These are phyloP conservation scores for Noctua janthina DNA, from an alignment of 2,888 invertebrate species.

Conservation along the genomic window DNA sequence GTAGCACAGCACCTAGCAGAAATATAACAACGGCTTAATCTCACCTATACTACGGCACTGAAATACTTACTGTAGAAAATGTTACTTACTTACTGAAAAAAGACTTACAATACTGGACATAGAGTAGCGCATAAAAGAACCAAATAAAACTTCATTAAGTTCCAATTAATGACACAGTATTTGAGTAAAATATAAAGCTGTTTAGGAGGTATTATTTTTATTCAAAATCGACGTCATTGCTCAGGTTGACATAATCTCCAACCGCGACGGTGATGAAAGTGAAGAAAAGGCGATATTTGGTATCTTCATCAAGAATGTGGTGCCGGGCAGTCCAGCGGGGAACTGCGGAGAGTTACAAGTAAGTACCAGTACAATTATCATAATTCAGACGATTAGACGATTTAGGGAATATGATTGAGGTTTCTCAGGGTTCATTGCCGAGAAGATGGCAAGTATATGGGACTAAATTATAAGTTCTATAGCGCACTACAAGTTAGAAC, in stretches of 20 bases:
- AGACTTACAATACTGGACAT: neutral
- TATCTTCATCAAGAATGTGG: constrained; percentile 99
- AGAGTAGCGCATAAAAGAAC: neutral
- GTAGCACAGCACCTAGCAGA: neutral
- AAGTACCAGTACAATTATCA: constrained; percentile 56
- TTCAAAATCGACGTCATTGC: neutral
- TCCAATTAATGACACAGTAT: neutral
- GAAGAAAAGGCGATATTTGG: constrained; percentile 96
- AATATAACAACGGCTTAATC: neutral
- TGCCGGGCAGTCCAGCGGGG: constrained; percentile 98
- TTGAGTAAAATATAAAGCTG: neutral
- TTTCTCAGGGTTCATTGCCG: neutral
- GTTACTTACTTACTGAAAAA: neutral
- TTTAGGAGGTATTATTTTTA: neutral
- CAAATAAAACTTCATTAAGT: neutral
- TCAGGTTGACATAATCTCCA: constrained; percentile 94
- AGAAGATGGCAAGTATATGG: neutral
- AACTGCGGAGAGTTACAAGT: constrained; percentile 96
- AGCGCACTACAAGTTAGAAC: too few species aligned
- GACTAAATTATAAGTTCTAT: too few species aligned
- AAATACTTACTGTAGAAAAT: neutral
- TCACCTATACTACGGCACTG: neutral
- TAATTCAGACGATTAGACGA: neutral
- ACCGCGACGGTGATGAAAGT: constrained; percentile 92
- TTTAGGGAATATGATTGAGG: neutral